These are phyloP conservation scores for Hemicrepidius hirtus DNA, from an alignment of 2,888 invertebrate species.

Conservation along the genomic window DNA sequence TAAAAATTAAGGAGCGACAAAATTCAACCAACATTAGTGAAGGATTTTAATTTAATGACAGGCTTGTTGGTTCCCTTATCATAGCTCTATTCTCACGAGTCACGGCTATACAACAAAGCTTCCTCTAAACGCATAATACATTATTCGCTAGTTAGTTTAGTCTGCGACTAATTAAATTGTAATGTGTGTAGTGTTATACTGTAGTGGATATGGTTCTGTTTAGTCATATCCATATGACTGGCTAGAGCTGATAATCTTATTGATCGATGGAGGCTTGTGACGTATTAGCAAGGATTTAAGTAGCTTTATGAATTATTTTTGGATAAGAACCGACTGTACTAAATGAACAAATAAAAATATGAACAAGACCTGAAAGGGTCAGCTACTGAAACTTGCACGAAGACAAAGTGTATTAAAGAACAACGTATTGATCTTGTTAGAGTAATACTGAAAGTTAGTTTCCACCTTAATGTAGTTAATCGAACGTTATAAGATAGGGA, in stretches of 20 bases:
- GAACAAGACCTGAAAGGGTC: too few relatives aligned
- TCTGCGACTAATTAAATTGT: conserved; percentile 8
- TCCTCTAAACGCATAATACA: not conserved
- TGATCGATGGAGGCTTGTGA: not conserved
- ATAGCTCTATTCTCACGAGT: too few relatives aligned
- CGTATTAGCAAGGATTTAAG: not conserved
- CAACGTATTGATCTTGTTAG: too few relatives aligned
- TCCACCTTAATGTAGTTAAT: too few relatives aligned
- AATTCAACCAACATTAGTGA: not conserved
- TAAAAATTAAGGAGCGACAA: not conserved
- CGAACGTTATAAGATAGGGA: too few relatives aligned
- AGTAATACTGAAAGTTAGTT: too few relatives aligned
- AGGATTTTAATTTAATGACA: too few relatives aligned
- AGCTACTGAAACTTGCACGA: not conserved
- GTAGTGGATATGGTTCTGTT: not conserved
- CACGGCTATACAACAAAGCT: not conserved
- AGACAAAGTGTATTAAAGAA: not conserved
- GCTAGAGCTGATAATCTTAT: not conserved
- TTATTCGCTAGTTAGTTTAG: conserved; percentile 4
- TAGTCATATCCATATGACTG: not conserved
- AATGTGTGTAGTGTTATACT: not conserved
- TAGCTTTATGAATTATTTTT: conserved; percentile 9
- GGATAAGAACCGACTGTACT: not conserved
- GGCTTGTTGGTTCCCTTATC: too few relatives aligned
- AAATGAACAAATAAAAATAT: not conserved